phyloP scores from a whole-genome alignment of 2,113 vertebrate genomes.

The Struthidea cinerea region DNA sequence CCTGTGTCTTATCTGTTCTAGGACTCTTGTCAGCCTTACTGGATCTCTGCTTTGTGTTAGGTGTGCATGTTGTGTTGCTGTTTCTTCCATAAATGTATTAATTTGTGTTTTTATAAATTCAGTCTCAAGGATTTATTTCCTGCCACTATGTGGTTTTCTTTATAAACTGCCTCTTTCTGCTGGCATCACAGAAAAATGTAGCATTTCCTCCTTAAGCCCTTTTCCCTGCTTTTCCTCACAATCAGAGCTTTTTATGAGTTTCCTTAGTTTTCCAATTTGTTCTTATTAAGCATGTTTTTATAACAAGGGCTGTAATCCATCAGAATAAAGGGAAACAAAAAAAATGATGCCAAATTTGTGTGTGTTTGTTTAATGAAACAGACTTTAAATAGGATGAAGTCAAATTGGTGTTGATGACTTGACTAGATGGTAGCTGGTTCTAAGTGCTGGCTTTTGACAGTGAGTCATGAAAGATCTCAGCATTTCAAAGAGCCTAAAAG shows the following conservation, averaged over 20 bases:
- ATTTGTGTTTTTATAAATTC: constrained; percentile 16
- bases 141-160: not conserved
- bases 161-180: not conserved
- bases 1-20: not conserved
- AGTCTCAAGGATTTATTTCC: not conserved
- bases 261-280: constrained; percentile 26
- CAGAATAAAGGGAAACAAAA: constrained; percentile 4
- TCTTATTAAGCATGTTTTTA: constrained; percentile 31
- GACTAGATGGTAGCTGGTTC: not conserved
- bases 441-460: not conserved
- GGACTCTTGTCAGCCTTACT: not conserved
- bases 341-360: not conserved
- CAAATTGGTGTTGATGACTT: not conserved
- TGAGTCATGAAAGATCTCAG: not conserved
- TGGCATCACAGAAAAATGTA: not conserved
- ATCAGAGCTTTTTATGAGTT: constrained; percentile 21
- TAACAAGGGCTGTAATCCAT: not conserved
- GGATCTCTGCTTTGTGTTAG: not conserved
- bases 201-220: not conserved
- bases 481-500: not conserved
- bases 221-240: constrained; percentile 12
- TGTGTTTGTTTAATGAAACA: not conserved
- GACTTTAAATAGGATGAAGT: not conserved
- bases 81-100: constrained; percentile 6
- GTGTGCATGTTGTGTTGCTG: not conserved